A percentile compares a stretch with the other conserved stretches of the same genome.
These are phyloP conservation scores for Callosobruchus maculatus DNA, from an alignment of 2,888 invertebrate species.

Conservation along the genomic window DNA sequence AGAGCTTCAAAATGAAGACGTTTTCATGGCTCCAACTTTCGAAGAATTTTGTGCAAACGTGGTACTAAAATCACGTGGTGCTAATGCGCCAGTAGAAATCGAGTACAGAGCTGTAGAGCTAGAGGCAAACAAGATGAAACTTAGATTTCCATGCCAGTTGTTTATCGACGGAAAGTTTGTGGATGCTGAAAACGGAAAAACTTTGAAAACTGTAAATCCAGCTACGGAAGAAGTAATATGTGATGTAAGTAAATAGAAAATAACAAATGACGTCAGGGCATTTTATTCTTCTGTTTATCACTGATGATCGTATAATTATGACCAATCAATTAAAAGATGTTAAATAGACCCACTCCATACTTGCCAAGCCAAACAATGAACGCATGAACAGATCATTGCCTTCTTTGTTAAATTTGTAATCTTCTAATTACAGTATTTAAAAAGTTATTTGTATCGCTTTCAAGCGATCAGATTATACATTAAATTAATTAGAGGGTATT, in stretches of 20 bases:
- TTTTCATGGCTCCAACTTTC: conserved; percentile 90
- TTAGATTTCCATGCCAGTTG: conserved; percentile 84
- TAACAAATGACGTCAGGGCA: too few relatives aligned
- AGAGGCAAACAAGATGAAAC: conserved; percentile 76
- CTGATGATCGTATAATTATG: too few relatives aligned
- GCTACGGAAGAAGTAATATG: conserved; percentile 78
- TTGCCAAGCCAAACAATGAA: too few relatives aligned
- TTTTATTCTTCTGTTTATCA: too few relatives aligned
- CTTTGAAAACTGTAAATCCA: conserved; percentile 74
- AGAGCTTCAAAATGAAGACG: conserved; percentile 80
- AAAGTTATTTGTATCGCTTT: too few relatives aligned
- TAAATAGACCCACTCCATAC: too few relatives aligned
- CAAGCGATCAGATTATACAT: too few relatives aligned
- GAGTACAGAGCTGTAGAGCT: conserved; percentile 73
- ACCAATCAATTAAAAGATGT: too few relatives aligned
- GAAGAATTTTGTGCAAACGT: conserved; percentile 72
- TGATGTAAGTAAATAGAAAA: conserved; percentile 55
- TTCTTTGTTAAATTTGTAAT: too few relatives aligned
- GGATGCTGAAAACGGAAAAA: conserved; percentile 66
- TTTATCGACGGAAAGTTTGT: conserved; percentile 91
- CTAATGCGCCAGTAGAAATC: conserved; percentile 53
- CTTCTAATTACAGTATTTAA: too few relatives aligned
- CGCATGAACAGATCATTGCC: too few relatives aligned
- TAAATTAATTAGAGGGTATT: too few relatives aligned
- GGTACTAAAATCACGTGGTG: conserved; percentile 65